Conservation (phyloP, 2,888 invertebrate genomes). For the Polymixis flavicincta region DNA sequence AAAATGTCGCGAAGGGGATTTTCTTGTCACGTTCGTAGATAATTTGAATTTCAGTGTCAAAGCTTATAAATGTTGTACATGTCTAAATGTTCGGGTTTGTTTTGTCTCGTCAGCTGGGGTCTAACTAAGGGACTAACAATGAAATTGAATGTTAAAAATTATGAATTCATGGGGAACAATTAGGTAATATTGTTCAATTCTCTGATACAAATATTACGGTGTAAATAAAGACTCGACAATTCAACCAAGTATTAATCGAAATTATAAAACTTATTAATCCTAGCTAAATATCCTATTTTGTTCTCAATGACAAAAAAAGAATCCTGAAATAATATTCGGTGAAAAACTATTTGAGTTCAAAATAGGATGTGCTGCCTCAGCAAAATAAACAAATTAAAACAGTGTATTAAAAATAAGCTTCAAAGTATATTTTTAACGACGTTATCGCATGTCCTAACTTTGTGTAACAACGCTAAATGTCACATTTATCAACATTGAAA, state of each 20-base stretch:
- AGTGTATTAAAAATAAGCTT: slow-evolving; percentile 53
- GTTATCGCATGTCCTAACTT: slow-evolving; percentile 73
- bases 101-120: slow-evolving; percentile 64
- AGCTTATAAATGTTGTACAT: slow-evolving; percentile 84
- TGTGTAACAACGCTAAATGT: slow-evolving; percentile 50
- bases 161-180: slow-evolving; percentile 63
- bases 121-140: slow-evolving; percentile 78
- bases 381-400: slow-evolving; percentile 58
- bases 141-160: slow-evolving; percentile 69
- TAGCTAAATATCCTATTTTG: slow-evolving; percentile 46
- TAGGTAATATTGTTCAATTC: slow-evolving; percentile 70
- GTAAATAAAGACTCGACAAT: slow-evolving; percentile 51
- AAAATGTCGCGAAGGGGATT: slow-evolving; percentile 78
- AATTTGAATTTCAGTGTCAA: slow-evolving; percentile 82
- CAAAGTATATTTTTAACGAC: slow-evolving; percentile 68
- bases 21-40: slow-evolving; percentile 85
- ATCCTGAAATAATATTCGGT: neutral
- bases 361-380: slow-evolving; percentile 50
- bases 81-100: slow-evolving; percentile 72
- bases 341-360: slow-evolving; percentile 39
- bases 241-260: slow-evolving; percentile 49
- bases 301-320: slow-evolving; percentile 17
- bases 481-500: slow-evolving; percentile 40
- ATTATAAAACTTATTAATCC: slow-evolving; percentile 44
- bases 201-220: slow-evolving; percentile 38